Conservation (phyloP, 2,797 vertebrate species). For the Glyptemys insculpta region DNA sequence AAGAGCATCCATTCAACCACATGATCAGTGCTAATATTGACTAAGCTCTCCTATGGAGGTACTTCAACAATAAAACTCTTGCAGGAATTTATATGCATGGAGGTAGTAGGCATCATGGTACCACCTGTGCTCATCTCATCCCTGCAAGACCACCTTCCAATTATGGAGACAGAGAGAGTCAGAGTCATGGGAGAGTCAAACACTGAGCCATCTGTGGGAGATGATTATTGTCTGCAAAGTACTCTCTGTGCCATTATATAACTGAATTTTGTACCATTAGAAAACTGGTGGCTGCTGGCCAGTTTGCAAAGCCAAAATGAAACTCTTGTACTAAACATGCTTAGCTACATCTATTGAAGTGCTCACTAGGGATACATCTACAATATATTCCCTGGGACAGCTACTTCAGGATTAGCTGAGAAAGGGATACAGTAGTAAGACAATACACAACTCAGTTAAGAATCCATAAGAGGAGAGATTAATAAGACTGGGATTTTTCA, state of each 20-base stretch:
- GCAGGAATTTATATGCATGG: background rate
- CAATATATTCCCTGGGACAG: slow-evolving; percentile 10
- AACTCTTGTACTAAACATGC: background rate
- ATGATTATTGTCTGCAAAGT: background rate
- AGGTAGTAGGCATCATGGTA: slow-evolving; percentile 6
- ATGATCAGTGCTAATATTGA: background rate
- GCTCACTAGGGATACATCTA: background rate
- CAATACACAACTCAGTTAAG: background rate
- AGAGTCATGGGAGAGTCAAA: slow-evolving; percentile 27
- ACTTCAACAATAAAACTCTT: background rate
- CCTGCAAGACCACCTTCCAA: slow-evolving; percentile 42
- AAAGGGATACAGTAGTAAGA: background rate
- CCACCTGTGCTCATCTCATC: slow-evolving; percentile 28
- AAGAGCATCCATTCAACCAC: background rate
- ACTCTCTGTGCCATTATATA: background rate
- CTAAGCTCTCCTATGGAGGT: background rate
- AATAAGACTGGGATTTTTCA: no score
- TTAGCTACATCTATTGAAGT: slow-evolving; percentile 18
- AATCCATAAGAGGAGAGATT: background rate
- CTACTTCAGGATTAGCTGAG: background rate
- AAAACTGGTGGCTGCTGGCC: background rate
- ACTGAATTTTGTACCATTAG: background rate
- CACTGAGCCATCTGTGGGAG: background rate
- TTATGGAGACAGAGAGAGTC: background rate
- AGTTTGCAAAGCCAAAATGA: background rate